phyloP scores from a whole-genome alignment of 1,140 invertebrate species.

The Eupristina koningsbergeri region DNA sequence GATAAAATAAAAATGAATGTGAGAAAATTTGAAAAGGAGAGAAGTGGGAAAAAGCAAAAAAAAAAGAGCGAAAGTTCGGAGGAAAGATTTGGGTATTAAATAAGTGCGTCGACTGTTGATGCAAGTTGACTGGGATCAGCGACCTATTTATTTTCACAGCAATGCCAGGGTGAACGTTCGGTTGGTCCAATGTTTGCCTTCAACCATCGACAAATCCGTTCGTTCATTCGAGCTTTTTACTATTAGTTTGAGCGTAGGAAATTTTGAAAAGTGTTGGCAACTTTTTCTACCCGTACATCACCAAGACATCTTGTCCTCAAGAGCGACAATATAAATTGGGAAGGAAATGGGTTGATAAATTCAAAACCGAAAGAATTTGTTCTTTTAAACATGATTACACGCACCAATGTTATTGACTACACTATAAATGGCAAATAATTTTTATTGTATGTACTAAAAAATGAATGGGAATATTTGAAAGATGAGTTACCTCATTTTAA shows the following conservation, averaged over 20 bases:
- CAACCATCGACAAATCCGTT: conserved; percentile 34
- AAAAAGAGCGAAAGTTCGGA: neutral
- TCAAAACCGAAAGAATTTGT: too few relatives aligned
- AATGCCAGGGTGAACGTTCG: conserved; percentile 67
- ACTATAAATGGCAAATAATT: too few relatives aligned
- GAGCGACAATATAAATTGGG: too few relatives aligned
- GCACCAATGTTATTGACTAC: too few relatives aligned
- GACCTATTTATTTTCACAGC: conserved; percentile 69
- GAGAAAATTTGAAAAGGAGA: neutral
- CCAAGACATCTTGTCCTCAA: too few relatives aligned
- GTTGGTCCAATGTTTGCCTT: conserved; percentile 65
- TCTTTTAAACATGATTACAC: too few relatives aligned
- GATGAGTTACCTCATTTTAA: too few relatives aligned
- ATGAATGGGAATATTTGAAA: too few relatives aligned
- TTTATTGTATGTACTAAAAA: too few relatives aligned
- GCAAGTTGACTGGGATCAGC: conserved; percentile 54
- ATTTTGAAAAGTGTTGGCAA: neutral
- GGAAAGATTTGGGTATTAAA: neutral
- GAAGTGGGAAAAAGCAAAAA: neutral
- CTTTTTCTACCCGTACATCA: neutral
- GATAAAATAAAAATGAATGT: neutral
- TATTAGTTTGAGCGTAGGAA: neutral
- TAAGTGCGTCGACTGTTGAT: conserved; percentile 17
- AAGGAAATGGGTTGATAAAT: too few relatives aligned
- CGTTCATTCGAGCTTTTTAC: conserved; percentile 23